Evolutionary conservation across 92 coral and sea anemone species (phyloP).

Genomic region (Palythoa caribaeorum): DNA sequence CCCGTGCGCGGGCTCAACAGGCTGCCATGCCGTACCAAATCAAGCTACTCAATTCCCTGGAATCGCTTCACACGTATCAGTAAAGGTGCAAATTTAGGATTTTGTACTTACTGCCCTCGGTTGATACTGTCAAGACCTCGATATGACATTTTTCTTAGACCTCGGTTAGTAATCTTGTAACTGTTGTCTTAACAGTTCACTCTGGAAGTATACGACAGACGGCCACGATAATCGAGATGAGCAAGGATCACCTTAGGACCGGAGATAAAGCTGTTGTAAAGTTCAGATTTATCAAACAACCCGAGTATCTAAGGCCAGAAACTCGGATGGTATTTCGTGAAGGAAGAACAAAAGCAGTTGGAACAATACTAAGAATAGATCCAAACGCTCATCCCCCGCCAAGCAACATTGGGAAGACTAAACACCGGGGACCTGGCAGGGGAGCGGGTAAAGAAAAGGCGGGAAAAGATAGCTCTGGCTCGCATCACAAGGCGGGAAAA

Average conservation of each 20-base stretch:
- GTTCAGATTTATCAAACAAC: slow-evolving; percentile 96
- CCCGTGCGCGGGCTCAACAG: too few relatives aligned
- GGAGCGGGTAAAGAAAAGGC: slow-evolving; percentile 71
- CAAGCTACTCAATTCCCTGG: too few relatives aligned
- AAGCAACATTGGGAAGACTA: slow-evolving; percentile 81
- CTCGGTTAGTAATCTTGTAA: too few relatives aligned
- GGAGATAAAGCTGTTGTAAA: slow-evolving; percentile 95
- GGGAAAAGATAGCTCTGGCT: slow-evolving; percentile 57
- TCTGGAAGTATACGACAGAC: slow-evolving; percentile 97
- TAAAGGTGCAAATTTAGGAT: too few relatives aligned
- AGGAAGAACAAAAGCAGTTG: slow-evolving; percentile 99
- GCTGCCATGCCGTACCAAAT: too few relatives aligned
- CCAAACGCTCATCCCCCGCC: slow-evolving; percentile 93
- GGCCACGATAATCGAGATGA: slow-evolving; percentile 93
- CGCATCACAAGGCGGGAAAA: slow-evolving; percentile 47
- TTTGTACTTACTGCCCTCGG: neutral
- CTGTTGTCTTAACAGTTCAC: slow-evolving; percentile 71
- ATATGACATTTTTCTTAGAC: too few relatives aligned
- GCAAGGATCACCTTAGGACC: slow-evolving; percentile 88
- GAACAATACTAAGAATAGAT: slow-evolving; percentile 87
- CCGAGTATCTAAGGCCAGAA: slow-evolving; percentile 94
- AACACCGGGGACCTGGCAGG: slow-evolving; percentile 92
- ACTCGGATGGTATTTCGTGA: slow-evolving; percentile 98
- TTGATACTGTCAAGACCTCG: neutral
- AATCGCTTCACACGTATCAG: too few relatives aligned